Percentiles rank a stretch among this genome's conserved stretches.
Evolutionary conservation across 1,140 invertebrate genomes (phyloP).

Genomic region (Leptestheria dahalacensis): DNA sequence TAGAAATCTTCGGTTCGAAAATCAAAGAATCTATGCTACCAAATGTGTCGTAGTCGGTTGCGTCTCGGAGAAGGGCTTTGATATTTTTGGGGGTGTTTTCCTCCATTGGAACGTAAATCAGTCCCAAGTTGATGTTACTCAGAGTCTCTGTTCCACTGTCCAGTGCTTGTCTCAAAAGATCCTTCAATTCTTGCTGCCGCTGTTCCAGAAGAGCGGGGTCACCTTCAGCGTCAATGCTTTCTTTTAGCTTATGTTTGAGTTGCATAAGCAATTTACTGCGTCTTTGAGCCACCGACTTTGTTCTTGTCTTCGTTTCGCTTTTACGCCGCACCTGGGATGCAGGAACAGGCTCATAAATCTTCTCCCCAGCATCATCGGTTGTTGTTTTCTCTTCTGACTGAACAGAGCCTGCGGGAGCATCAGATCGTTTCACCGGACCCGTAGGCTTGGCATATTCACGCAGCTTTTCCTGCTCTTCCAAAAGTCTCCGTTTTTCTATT

Average conservation of each 20-base stretch:
- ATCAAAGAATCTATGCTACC: slow-evolving; percentile 26
- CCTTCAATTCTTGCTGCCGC: slow-evolving; percentile 16
- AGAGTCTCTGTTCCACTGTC: slow-evolving; percentile 17
- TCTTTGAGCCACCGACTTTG: neutral
- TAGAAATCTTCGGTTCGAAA: slow-evolving; percentile 25
- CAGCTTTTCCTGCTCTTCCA: slow-evolving; percentile 13
- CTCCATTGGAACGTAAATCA: slow-evolving; percentile 28
- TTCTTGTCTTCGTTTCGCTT: neutral
- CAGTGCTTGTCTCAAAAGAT: slow-evolving; percentile 15
- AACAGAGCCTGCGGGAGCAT: neutral
- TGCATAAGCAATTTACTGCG: slow-evolving; percentile 10
- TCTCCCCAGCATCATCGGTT: neutral
- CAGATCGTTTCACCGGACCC: neutral
- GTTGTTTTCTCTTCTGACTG: slow-evolving; percentile 7
- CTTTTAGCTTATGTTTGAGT: slow-evolving; percentile 1
- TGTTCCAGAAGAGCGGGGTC: slow-evolving; percentile 10
- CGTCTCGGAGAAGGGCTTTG: slow-evolving; percentile 13
- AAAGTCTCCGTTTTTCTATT: slow-evolving; percentile 8
- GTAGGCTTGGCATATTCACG: slow-evolving; percentile 3
- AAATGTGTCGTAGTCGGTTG: slow-evolving; percentile 24
- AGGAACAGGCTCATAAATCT: slow-evolving; percentile 13
- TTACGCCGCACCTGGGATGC: neutral
- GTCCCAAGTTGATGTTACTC: slow-evolving; percentile 26
- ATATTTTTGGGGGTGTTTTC: slow-evolving; percentile 15
- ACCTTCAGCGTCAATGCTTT: slow-evolving; percentile 11